A percentile compares a stretch with the other conserved stretches of the same genome.
Evolutionary conservation across 1,140 invertebrate genomes (phyloP).

Genomic region (Drosophila orena): DNA sequence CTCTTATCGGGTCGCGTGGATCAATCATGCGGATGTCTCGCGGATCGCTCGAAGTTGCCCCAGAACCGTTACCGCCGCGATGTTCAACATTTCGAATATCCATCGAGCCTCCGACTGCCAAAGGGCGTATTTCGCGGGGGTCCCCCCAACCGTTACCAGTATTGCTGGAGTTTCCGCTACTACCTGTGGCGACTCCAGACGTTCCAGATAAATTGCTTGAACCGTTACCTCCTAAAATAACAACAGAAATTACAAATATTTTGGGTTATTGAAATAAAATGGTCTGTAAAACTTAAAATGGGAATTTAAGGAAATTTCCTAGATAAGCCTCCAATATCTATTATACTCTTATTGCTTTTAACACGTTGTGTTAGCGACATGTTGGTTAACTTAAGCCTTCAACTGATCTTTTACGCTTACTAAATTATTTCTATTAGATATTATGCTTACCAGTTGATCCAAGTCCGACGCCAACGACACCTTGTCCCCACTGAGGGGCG

Average conservation of each 20-base stretch:
- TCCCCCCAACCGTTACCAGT: slow-evolving; percentile 86
- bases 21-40: slow-evolving; percentile 86
- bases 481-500: slow-evolving; percentile 71
- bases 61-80: slow-evolving; percentile 80
- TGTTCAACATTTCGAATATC: slow-evolving; percentile 71
- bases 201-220: slow-evolving; percentile 43
- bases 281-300: too few species aligned
- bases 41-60: slow-evolving; percentile 86
- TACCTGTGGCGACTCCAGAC: slow-evolving; percentile 42
- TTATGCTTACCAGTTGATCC: slow-evolving; percentile 47
- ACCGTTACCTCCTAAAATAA: slow-evolving; percentile 45
- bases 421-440: too few species aligned
- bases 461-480: slow-evolving; percentile 55
- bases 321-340: too few species aligned
- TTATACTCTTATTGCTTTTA: too few species aligned
- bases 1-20: slow-evolving; percentile 88
- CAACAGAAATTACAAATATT: background rate
- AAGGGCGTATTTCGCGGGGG: slow-evolving; percentile 76
- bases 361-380: too few species aligned
- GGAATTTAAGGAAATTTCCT: too few species aligned
- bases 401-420: too few species aligned
- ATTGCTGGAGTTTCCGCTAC: slow-evolving; percentile 37
- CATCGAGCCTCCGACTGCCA: slow-evolving; percentile 57
- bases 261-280: background rate
- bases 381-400: too few species aligned